Evolutionary conservation across 2,888 invertebrate genomes (phyloP).

Genomic region (Notocelia uddmanniana): DNA sequence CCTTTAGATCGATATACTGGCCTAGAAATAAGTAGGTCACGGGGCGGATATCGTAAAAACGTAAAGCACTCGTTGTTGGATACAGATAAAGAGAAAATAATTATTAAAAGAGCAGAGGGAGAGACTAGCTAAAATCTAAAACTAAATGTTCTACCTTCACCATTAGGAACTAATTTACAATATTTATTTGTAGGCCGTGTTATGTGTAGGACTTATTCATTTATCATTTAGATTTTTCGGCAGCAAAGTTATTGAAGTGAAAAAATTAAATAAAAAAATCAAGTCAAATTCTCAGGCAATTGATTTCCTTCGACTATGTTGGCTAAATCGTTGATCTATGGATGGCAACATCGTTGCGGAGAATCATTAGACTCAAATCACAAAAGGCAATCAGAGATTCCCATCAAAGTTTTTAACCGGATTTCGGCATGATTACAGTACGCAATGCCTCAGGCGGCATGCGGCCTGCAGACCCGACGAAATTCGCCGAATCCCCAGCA

Average conservation of each 20-base stretch:
- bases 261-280: background rate
- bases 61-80: too few species aligned
- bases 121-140: background rate
- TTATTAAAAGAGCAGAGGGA: background rate
- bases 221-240: background rate
- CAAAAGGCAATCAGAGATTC: slow-evolving; percentile 22
- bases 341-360: slow-evolving; percentile 12
- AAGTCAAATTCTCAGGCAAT: background rate
- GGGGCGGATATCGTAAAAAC: slow-evolving; percentile 1
- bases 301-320: background rate
- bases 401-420: slow-evolving; percentile 18
- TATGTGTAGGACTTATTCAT: too few species aligned
- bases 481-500: slow-evolving; percentile 65
- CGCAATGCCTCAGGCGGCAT: slow-evolving; percentile 42
- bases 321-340: background rate
- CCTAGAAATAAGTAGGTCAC: slow-evolving; percentile 42
- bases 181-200: background rate
- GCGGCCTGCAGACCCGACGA: slow-evolving; percentile 46
- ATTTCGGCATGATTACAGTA: slow-evolving; percentile 41
- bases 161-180: background rate
- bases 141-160: background rate
- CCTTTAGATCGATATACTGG: slow-evolving; percentile 32
- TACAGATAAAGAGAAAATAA: too few species aligned
- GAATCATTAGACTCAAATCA: background rate
- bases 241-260: background rate